phyloP scores from a whole-genome alignment of 2,113 vertebrate species.

The Cathartes aura region DNA sequence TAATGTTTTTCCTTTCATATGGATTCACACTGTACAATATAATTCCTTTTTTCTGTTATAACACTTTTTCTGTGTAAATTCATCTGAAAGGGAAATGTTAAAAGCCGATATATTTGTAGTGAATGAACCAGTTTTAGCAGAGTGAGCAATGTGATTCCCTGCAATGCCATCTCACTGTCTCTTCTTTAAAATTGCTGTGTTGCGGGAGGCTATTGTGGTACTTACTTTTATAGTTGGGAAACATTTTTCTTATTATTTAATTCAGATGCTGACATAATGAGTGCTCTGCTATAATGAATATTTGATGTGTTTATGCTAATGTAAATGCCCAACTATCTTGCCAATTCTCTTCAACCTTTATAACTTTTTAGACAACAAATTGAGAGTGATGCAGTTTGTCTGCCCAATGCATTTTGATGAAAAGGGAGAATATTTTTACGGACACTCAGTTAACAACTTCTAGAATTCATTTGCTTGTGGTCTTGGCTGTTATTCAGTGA shows the following conservation, averaged over 20 bases:
- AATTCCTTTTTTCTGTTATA: neutral
- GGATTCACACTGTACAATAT: neutral
- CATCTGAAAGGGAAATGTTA: neutral
- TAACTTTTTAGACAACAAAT: neutral
- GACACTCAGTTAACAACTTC: neutral
- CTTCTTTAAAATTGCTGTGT: neutral
- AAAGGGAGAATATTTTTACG: neutral
- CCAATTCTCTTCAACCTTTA: neutral
- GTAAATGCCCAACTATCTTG: neutral
- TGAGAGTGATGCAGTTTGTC: neutral
- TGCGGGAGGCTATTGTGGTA: neutral
- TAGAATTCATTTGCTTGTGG: neutral
- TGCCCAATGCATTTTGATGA: neutral
- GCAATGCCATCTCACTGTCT: neutral
- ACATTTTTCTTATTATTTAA: conserved; percentile 53
- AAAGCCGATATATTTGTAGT: neutral
- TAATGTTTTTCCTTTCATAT: neutral
- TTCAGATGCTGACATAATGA: conserved; percentile 54
- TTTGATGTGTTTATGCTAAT: conserved; percentile 56
- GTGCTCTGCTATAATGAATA: conserved; percentile 53
- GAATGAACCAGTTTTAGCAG: neutral
- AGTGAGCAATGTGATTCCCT: neutral
- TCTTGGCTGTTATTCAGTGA: neutral
- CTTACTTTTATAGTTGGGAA: conserved; percentile 26
- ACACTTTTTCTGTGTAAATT: neutral